Evolutionary conservation across 2,797 vertebrate species (phyloP).

Genomic region (Sparidentex hasta): DNA sequence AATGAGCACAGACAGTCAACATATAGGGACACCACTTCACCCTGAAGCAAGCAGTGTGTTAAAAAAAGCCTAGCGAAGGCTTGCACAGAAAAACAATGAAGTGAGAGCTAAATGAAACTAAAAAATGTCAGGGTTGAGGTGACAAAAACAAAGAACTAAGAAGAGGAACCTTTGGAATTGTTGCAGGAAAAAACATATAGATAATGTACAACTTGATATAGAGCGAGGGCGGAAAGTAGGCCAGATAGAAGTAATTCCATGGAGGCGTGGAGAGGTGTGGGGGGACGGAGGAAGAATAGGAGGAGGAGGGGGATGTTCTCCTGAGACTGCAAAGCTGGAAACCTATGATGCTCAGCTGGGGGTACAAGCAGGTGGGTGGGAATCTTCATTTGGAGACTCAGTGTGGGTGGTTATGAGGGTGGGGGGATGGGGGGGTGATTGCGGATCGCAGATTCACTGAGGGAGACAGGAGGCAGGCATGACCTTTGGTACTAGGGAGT

Average conservation of each 20-base stretch:
- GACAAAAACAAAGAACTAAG: constrained; percentile 51
- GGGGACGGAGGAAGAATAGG: constrained; percentile 36
- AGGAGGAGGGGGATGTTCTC: constrained; percentile 55
- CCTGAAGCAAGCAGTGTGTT: constrained; percentile 57
- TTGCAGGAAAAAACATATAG: constrained; percentile 66
- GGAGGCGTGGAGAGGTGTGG: constrained; percentile 66
- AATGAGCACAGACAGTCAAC: constrained; percentile 69
- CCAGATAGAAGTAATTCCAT: constrained; percentile 85
- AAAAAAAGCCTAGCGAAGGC: constrained; percentile 42
- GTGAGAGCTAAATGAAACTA: constrained; percentile 44
- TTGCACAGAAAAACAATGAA: constrained; percentile 21
- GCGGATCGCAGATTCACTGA: constrained; percentile 38
- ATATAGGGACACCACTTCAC: constrained; percentile 56
- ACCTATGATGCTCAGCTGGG: constrained; percentile 76
- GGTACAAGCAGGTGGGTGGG: constrained; percentile 81
- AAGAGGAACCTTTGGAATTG: constrained; percentile 61
- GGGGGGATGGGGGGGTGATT: constrained; percentile 9
- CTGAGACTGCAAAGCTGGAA: constrained; percentile 69
- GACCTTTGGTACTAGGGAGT: constrained; percentile 76
- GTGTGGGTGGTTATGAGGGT: constrained; percentile 69
- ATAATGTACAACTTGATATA: constrained; percentile 71
- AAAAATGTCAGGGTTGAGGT: constrained; percentile 38
- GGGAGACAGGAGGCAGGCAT: constrained; percentile 49
- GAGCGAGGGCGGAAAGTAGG: constrained; percentile 82
- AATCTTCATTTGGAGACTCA: constrained; percentile 60